Base-by-base conservation (phyloP, 2,888 invertebrate genomes). In the Bibio marci region DNA sequence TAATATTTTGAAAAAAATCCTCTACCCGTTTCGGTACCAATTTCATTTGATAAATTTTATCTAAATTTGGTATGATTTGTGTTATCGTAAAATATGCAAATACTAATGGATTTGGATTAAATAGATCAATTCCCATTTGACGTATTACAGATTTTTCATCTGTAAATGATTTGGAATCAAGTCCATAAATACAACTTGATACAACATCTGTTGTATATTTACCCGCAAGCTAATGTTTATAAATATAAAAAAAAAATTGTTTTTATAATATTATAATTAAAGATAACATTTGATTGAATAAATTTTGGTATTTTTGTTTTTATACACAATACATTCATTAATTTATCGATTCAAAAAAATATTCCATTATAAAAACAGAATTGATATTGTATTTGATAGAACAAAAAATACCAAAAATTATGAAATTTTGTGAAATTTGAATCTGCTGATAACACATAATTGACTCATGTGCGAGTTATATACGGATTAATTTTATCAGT, bases 121-220 rank as follows among this genome's bases (percentile, higher is more conserved):
- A 30, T 13, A 47, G 31, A 25, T 42, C 39, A n/a, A 30, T 35
- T 7, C 43, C 45, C 31, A 44, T 42, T 41, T 43, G 35, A 5
- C 40, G 27, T 8, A 48, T 41, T 27, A 40, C 34, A 11, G 43
- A 39, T 12, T 41, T 41, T 19, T 41, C 22, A 10, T 40, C 37
- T 2, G 19, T 12, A 13, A 55, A 52, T 10, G 55, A 44, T 7
- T 52, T 51, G 2, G 51, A 53, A 35, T 58, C 55, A 3, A 59
- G 48, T 35, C 55, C 57, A 51, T 54, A 60, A 22, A 57, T 47
- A 15, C 55, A 52, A 34, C 53, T 56, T 1, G 50, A 50, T 43
- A 59, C 51, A 1, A 51, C 48, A 14, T 45, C 44, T 3, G 36
- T 41, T 5, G 43, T 43, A 17, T 35, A 44, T 39, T 39, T 43